Conservation (phyloP, 1,140 invertebrate species). For the Drosophila elegans region DNA sequence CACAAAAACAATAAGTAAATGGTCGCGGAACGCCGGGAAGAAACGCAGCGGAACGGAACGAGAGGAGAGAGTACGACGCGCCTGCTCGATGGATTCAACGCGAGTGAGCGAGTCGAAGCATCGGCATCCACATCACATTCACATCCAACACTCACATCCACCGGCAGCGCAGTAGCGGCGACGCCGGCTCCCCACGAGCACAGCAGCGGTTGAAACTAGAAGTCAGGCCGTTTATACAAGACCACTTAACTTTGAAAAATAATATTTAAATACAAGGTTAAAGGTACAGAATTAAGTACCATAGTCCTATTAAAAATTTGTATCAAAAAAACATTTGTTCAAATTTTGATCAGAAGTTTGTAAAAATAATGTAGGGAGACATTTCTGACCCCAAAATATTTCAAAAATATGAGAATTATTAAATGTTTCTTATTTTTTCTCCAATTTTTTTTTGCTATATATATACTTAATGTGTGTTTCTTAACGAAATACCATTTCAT, state of each 20-base stretch:
- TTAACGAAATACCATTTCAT: not conserved
- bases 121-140: constrained; percentile 41
- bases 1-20: constrained; percentile 39
- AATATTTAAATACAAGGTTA: not conserved
- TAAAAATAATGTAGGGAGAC: too few relatives aligned
- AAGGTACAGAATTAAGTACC: too few relatives aligned
- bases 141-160: constrained; percentile 14
- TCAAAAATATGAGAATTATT: not conserved
- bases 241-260: not conserved
- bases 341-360: too few relatives aligned
- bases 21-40: constrained; percentile 43
- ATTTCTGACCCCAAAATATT: not conserved
- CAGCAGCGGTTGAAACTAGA: constrained; percentile 6
- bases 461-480: too few relatives aligned
- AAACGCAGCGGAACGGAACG: constrained; percentile 42
- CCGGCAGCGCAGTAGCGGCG: constrained; percentile 37
- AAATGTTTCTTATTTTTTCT: not conserved
- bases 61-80: constrained; percentile 69
- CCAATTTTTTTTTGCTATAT: not conserved
- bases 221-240: not conserved
- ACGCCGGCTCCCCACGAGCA: constrained; percentile 11
- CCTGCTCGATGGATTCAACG: constrained; percentile 78
- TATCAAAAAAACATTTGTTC: too few relatives aligned
- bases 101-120: constrained; percentile 68
- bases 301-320: too few relatives aligned